These are phyloP conservation scores for Hirundichthys speculiger DNA, from an alignment of 2,113 vertebrate species.

Conservation along the genomic window DNA sequence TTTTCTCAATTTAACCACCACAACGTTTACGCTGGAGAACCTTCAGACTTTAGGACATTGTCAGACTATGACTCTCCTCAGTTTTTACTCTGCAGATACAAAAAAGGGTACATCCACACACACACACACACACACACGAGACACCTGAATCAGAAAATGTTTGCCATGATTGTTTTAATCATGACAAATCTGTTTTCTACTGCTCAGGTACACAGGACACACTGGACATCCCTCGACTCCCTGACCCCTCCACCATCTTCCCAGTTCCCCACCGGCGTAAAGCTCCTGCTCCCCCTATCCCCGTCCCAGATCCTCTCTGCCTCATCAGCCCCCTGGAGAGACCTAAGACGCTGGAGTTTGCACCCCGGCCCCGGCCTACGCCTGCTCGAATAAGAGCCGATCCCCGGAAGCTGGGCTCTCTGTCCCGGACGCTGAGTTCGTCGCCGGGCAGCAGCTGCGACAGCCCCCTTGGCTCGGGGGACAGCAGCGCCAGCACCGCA, in stretches of 20 bases:
- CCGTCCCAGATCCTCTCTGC: constrained; percentile 14
- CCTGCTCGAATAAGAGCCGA: constrained; percentile 81
- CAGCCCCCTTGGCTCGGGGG: constrained; percentile 80
- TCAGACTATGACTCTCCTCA: too few relatives aligned
- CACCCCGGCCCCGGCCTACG: constrained; percentile 86
- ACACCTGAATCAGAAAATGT: background rate
- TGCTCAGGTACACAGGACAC: constrained; percentile 76
- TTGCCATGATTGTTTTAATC: background rate
- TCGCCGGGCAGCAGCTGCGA: constrained; percentile 85
- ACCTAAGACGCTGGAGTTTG: constrained; percentile 89
- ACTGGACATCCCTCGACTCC: constrained; percentile 82
- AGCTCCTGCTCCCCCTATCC: constrained; percentile 69
- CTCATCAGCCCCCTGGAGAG: constrained; percentile 78
- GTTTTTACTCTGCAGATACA: too few relatives aligned
- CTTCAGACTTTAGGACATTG: too few relatives aligned
- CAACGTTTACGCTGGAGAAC: too few relatives aligned
- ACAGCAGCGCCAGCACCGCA: constrained; percentile 65
- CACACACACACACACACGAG: rapidly evolving
- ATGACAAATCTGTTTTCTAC: background rate
- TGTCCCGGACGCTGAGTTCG: constrained; percentile 82
- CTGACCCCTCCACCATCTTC: constrained; percentile 78
- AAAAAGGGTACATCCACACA: too few relatives aligned
- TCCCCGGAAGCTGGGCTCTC: constrained; percentile 88
- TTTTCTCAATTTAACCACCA: too few relatives aligned
- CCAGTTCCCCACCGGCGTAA: constrained; percentile 77